Conservation (phyloP, 2,797 vertebrate genomes). For the Acrocephalus scirpaceus region DNA sequence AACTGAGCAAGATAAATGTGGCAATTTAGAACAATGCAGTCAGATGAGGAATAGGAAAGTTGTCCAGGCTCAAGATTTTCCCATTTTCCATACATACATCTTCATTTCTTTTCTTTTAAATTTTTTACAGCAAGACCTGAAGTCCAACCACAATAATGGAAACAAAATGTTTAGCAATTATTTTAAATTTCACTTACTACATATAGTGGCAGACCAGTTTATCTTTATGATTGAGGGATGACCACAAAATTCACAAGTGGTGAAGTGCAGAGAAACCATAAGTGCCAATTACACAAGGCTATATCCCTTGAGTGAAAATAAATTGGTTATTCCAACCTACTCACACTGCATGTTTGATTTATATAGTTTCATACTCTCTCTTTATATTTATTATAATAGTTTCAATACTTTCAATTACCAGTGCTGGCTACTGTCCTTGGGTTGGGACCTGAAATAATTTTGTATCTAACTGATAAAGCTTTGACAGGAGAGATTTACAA, state of each 20-base stretch:
- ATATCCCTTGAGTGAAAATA: constrained; percentile 40
- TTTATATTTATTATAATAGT: constrained; percentile 38
- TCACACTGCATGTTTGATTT: constrained; percentile 31
- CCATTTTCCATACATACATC: not conserved
- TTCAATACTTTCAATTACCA: constrained; percentile 41
- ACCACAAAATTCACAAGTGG: constrained; percentile 45
- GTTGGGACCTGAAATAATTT: constrained; percentile 11
- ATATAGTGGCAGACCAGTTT: not conserved
- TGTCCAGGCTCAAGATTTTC: not conserved
- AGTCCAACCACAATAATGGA: not conserved
- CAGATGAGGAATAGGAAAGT: not conserved
- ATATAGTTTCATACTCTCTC: not conserved
- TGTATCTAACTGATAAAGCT: not conserved
- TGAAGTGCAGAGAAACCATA: constrained; percentile 19
- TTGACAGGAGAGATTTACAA: constrained; percentile 4
- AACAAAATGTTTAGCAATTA: not conserved
- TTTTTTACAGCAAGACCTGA: not conserved
- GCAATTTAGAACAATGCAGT: not conserved
- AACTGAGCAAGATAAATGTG: not conserved
- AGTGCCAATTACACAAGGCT: constrained; percentile 12
- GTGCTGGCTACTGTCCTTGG: constrained; percentile 31
- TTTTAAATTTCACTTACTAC: not conserved
- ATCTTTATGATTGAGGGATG: constrained; percentile 21
- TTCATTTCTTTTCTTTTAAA: not conserved
- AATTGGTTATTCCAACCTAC: constrained; percentile 20